phyloP scores from a whole-genome alignment of 1,140 invertebrate genomes.

The Dendrolimus punctatus region DNA sequence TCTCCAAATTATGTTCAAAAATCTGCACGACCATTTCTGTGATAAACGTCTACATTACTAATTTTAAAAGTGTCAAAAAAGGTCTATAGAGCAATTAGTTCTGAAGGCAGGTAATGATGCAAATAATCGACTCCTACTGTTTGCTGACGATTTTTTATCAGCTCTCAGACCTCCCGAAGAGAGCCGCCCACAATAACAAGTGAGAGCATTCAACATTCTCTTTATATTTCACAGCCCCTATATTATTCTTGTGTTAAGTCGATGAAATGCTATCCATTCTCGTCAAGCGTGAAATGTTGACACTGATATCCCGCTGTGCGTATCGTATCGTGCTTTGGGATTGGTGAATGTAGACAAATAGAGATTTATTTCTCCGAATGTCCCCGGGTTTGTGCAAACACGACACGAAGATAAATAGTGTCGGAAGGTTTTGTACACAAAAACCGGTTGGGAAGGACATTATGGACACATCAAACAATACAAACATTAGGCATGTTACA shows the following conservation, averaged over 20 bases:
- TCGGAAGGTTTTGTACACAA: slow-evolving; percentile 36
- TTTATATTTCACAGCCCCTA: slow-evolving; percentile 16
- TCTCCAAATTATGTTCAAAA: too few species aligned
- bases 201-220: slow-evolving; percentile 37
- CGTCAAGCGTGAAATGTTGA: slow-evolving; percentile 29
- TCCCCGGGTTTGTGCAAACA: slow-evolving; percentile 46
- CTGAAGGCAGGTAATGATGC: slow-evolving; percentile 33
- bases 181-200: slow-evolving; percentile 25
- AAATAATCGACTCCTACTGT: slow-evolving; percentile 40
- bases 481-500: slow-evolving; percentile 18
- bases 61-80: slow-evolving; percentile 1
- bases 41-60: slow-evolving; percentile 1
- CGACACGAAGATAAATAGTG: slow-evolving; percentile 30
- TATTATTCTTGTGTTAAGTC: slow-evolving; percentile 11
- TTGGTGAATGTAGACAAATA: slow-evolving; percentile 50
- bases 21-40: background rate
- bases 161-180: slow-evolving; percentile 21
- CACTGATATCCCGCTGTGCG: slow-evolving; percentile 25
- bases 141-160: slow-evolving; percentile 30
- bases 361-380: slow-evolving; percentile 49
- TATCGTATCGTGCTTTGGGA: slow-evolving; percentile 16
- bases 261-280: slow-evolving; percentile 20
- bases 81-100: slow-evolving; percentile 23
- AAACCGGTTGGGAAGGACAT: slow-evolving; percentile 26
- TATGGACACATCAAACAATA: slow-evolving; percentile 28